A percentile compares a stretch with the other conserved stretches of the same genome.
phyloP scores from a whole-genome alignment of 2,888 invertebrate genomes.

The Theretra japonica region DNA sequence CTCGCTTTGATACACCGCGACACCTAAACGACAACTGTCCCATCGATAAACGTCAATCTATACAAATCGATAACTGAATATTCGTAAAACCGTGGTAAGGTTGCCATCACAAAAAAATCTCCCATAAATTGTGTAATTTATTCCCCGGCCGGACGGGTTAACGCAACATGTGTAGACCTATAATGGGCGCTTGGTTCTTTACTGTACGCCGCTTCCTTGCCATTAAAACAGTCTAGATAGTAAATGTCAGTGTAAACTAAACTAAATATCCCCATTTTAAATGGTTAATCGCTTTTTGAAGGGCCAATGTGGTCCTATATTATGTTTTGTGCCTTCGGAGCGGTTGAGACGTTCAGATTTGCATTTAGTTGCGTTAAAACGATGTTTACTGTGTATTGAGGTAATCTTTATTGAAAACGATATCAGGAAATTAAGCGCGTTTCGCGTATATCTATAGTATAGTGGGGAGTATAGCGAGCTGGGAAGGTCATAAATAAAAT shows the following conservation, averaged over 20 bases:
- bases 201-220: conserved; percentile 74
- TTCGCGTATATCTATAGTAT: background rate
- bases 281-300: conserved; percentile 68
- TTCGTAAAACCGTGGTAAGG: conserved; percentile 44
- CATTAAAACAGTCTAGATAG: conserved; percentile 76
- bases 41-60: conserved; percentile 12
- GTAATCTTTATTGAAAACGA: background rate
- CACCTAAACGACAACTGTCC: conserved; percentile 26
- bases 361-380: conserved; percentile 31
- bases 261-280: conserved; percentile 71
- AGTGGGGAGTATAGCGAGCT: background rate
- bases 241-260: conserved; percentile 78
- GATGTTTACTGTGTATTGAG: conserved; percentile 17
- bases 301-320: conserved; percentile 47
- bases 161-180: conserved; percentile 62
- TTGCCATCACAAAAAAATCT: conserved; percentile 68
- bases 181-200: conserved; percentile 62
- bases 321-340: conserved; percentile 44
- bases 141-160: conserved; percentile 64
- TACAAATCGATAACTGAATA: conserved; percentile 42
- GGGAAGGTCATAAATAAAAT: too few species aligned
- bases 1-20: conserved; percentile 16
- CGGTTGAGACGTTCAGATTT: conserved; percentile 33
- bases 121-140: conserved; percentile 79
- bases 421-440: background rate